Conservation (phyloP, 2,797 vertebrate species). For the Pachyuromys duprasi region DNA sequence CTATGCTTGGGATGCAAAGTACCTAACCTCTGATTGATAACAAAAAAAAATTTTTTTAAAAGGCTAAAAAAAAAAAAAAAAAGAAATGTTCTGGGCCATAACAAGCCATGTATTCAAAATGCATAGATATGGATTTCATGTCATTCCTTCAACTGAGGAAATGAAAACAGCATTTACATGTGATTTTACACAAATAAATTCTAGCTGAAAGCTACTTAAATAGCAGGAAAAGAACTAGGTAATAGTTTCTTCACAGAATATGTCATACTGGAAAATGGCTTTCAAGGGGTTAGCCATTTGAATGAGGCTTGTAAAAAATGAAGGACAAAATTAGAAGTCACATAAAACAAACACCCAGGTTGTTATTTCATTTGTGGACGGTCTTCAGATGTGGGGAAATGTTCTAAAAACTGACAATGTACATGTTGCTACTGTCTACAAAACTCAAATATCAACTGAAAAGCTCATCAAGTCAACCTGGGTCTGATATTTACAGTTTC, state of each 20-base stretch:
- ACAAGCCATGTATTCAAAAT: too few relatives aligned
- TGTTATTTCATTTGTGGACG: background rate
- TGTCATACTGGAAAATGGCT: background rate
- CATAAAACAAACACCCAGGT: background rate
- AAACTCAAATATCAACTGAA: slow-evolving; percentile 60
- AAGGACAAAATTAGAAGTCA: background rate
- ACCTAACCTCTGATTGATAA: too few relatives aligned
- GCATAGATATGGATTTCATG: too few relatives aligned
- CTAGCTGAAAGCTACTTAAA: background rate
- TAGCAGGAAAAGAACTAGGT: background rate
- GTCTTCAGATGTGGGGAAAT: background rate
- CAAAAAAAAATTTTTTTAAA: too few relatives aligned
- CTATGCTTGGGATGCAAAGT: too few relatives aligned
- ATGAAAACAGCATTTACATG: too few relatives aligned
- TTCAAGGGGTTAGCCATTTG: background rate
- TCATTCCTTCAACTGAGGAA: too few relatives aligned
- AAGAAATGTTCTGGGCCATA: too few relatives aligned
- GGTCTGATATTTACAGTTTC: slow-evolving; percentile 54
- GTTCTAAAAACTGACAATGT: background rate
- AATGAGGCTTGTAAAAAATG: background rate
- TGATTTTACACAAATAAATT: background rate
- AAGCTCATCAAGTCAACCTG: slow-evolving; percentile 20
- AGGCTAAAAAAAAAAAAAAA: too few relatives aligned
- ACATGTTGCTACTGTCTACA: background rate
- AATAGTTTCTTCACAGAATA: background rate